A percentile compares a stretch with the other conserved stretches of the same genome.
phyloP scores from a whole-genome alignment of 2,888 invertebrate species.

The Epinotia bilunana region DNA sequence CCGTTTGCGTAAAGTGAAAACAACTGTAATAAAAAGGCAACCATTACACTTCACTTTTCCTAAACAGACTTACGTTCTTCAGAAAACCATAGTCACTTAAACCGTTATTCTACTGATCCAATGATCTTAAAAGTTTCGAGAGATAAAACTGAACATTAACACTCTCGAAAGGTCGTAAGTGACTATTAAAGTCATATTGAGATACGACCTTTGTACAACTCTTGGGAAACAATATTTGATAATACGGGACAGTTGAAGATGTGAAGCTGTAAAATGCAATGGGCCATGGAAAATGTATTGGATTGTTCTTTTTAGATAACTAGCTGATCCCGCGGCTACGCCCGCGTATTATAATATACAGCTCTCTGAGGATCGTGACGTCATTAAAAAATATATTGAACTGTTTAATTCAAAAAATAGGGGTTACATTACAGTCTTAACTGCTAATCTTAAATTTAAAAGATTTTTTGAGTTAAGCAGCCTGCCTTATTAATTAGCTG shows the following conservation, averaged over 20 bases:
- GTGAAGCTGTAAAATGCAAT: conserved; percentile 10
- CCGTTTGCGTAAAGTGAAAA: not conserved
- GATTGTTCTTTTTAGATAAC: not conserved
- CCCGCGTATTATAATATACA: no score
- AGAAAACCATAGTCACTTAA: not conserved
- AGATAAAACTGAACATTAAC: not conserved
- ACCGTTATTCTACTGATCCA: not conserved
- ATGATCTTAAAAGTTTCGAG: not conserved
- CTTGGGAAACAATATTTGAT: conserved; percentile 16
- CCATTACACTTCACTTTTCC: not conserved
- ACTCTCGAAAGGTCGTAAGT: no score
- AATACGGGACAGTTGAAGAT: conserved; percentile 20
- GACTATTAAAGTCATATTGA: no score
- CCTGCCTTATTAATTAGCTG: no score
- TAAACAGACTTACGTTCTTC: not conserved
- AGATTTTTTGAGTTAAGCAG: no score
- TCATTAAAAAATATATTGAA: no score
- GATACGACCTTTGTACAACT: no score
- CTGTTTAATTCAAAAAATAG: no score
- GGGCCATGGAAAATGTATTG: not conserved
- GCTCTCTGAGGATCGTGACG: no score
- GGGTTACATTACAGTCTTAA: no score
- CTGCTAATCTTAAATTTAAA: no score
- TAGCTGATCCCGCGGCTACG: no score
- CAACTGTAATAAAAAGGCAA: not conserved